Conservation (phyloP, 2,113 vertebrate genomes). For the Ammodytes dubius region DNA sequence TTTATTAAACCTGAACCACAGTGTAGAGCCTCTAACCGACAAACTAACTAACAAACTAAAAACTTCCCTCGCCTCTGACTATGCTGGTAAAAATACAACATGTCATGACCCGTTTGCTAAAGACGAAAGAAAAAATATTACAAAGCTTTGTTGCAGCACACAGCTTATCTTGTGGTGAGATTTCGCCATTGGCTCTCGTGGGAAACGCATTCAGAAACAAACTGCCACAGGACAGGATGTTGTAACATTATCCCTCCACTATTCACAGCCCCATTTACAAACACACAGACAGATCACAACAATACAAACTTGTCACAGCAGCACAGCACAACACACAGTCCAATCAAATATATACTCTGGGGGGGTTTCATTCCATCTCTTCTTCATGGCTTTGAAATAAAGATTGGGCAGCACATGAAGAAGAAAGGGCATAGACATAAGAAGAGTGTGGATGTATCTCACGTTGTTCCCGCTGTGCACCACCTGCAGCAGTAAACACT, state of each 20-base stretch:
- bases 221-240: conserved; percentile 59
- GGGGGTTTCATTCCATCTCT: conserved; percentile 17
- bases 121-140: conserved; percentile 34
- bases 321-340: background rate
- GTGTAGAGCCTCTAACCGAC: background rate
- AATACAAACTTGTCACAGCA: conserved; percentile 3
- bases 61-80: background rate
- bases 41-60: background rate
- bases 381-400: background rate
- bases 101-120: background rate
- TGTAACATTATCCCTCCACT: conserved; percentile 55
- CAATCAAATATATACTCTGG: background rate
- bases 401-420: conserved; percentile 1
- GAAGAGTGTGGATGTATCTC: conserved; percentile 57
- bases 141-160: conserved; percentile 40
- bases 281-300: conserved; percentile 37
- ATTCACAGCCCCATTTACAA: conserved; percentile 54
- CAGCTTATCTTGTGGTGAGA: conserved; percentile 23
- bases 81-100: conserved; percentile 3
- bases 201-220: conserved; percentile 54
- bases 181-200: conserved; percentile 36
- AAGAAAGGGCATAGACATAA: conserved; percentile 18
- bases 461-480: conserved; percentile 48
- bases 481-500: conserved; percentile 75
- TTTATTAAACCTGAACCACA: background rate